Evolutionary conservation across 2,888 invertebrate species (phyloP).

Genomic region (Eupithecia abbreviata): DNA sequence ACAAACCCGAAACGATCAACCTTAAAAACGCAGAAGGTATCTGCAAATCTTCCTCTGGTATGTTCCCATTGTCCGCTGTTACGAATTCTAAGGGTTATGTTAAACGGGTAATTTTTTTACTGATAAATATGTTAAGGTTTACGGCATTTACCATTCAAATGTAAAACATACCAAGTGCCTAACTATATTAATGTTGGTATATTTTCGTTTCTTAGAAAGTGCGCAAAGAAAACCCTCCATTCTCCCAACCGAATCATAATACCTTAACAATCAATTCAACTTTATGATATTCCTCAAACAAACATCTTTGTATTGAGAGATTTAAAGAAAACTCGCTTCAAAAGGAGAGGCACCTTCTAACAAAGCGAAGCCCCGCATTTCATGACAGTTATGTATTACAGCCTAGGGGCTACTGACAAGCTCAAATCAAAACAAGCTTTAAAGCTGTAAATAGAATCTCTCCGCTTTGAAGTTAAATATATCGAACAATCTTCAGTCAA

Average conservation of each 20-base stretch:
- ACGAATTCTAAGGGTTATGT: background rate
- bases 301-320: constrained; percentile 46
- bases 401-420: constrained; percentile 40
- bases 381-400: constrained; percentile 50
- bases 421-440: constrained; percentile 38
- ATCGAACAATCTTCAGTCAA: constrained; percentile 18
- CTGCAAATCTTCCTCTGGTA: background rate
- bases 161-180: background rate
- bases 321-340: constrained; percentile 49
- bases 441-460: constrained; percentile 35
- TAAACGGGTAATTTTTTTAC: background rate
- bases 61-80: background rate
- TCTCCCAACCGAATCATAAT: background rate
- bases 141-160: background rate
- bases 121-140: background rate
- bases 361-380: constrained; percentile 50
- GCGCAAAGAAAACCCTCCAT: background rate
- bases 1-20: no score
- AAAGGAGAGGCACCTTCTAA: constrained; percentile 48
- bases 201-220: background rate
- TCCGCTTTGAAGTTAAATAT: constrained; percentile 33
- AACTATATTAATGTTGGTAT: background rate
- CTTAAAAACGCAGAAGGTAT: background rate
- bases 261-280: constrained; percentile 54
- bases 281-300: constrained; percentile 57